phyloP scores from a whole-genome alignment of 2,797 vertebrate species.

The Poeciliopsis presidionis region DNA sequence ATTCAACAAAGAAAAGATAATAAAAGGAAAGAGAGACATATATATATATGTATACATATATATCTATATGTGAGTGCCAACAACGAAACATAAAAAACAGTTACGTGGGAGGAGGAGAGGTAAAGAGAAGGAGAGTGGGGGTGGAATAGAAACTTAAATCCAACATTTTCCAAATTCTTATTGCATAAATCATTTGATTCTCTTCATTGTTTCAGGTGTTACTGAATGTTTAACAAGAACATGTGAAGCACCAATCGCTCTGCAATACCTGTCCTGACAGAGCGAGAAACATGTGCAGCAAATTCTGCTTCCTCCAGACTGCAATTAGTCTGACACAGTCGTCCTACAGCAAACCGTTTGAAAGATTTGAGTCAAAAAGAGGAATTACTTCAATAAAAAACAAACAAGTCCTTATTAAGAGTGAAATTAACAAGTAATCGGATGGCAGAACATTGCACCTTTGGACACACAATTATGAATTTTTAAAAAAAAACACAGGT shows the following conservation, averaged over 20 bases:
- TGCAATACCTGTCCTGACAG: no score
- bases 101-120: neutral
- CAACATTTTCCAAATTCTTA: neutral
- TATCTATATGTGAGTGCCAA: neutral
- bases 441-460: neutral
- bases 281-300: no score
- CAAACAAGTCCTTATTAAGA: neutral
- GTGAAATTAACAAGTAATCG: neutral
- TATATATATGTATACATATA: no score
- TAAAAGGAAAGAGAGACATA: neutral
- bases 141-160: neutral
- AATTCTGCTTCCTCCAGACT: no score
- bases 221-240: no score
- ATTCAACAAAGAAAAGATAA: slow-evolving; percentile 13
- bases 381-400: neutral
- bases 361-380: neutral
- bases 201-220: no score
- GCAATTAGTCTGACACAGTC: no score
- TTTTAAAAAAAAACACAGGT: neutral
- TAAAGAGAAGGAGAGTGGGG: no score
- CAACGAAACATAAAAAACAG: neutral
- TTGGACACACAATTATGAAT: neutral
- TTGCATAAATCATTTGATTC: neutral
- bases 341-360: no score
- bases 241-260: no score